Base-by-base conservation (phyloP, 2,113 vertebrate genomes). In the Mus musculus region DNA sequence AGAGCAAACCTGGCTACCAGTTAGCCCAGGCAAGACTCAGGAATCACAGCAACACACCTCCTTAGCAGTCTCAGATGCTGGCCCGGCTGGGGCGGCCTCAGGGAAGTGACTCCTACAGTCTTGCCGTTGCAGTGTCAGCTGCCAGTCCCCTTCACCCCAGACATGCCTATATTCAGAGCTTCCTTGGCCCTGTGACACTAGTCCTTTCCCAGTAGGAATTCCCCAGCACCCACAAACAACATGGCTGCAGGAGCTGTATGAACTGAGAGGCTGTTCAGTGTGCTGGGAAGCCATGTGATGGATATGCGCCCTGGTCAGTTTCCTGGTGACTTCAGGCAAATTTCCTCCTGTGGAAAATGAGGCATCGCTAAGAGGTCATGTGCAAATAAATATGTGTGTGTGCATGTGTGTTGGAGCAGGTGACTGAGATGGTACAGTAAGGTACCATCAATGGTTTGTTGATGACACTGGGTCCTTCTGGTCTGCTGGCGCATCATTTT, bases 341-440 rank as follows among this genome's bases (percentile, higher is more conserved):
- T 85, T 92, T 92, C 89, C 93, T 88, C 63, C 52, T 71, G 42
- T 71, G 85, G 88, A 87, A 89, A 73, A 49, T 0, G 85, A 52
- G 61, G 59, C 56, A 78, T 2, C 72, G n/a, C 63, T 39, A 49
- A 78, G 10, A 91, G 52, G 10, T 33, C 24, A 30, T 17, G 81
- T 19, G 24, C 22, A 39, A 26, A n/a, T 39, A 39, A 26, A n/a
- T 39, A 8, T 19, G 6, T 54, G 30, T 54, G 3, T 54, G 49
- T 78, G 26, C 26, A 61, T 28, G 81, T 81, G 19, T 61, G 54
- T 42, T 61, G 46, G 42, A 9, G n/a, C n/a, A 26, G 28, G 42
- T 30, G 28, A 10, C 82, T 65, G 56, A 20, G 42, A 49, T 49
- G 26, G 9, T 67, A 17, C 11, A 28, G 7, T 72, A 14, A 33